These are phyloP conservation scores for Crotalus horridus DNA, from an alignment of 2,113 vertebrate genomes.

Conservation along the genomic window DNA sequence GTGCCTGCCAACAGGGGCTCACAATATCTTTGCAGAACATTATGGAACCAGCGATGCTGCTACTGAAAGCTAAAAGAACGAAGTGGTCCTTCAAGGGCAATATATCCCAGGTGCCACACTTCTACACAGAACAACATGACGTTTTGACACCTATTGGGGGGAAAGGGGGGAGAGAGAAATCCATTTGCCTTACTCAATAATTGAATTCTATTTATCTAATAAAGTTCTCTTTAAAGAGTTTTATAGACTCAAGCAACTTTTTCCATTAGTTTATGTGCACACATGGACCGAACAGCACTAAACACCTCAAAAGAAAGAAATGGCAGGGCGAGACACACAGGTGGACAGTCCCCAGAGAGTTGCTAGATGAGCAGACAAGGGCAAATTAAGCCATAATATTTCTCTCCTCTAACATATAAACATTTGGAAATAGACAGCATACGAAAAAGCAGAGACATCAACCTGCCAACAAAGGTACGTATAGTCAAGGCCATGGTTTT, in stretches of 20 bases:
- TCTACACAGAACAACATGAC: not conserved
- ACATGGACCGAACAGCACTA: not conserved
- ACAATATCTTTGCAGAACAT: not conserved
- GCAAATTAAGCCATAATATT: not conserved
- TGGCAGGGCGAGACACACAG: not conserved
- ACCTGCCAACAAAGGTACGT: too few species aligned
- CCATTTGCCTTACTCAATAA: not conserved
- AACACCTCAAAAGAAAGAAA: not conserved
- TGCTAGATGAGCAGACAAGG: not conserved
- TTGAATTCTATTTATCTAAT: not conserved
- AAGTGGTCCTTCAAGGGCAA: not conserved
- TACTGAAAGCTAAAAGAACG: conserved; percentile 1
- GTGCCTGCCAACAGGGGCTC: not conserved
- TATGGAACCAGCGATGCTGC: conserved; percentile 12
- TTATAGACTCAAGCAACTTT: not conserved
- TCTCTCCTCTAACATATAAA: not conserved
- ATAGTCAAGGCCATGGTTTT: too few species aligned
- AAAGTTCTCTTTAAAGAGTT: not conserved
- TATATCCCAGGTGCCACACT: not conserved
- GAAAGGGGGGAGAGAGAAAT: not conserved
- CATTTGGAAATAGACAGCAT: not conserved
- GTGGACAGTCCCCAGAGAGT: not conserved
- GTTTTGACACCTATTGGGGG: not conserved
- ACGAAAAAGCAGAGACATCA: too few species aligned
- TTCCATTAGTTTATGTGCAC: not conserved